Conservation (phyloP, 2,797 vertebrate species). For the Staurois parvus region DNA sequence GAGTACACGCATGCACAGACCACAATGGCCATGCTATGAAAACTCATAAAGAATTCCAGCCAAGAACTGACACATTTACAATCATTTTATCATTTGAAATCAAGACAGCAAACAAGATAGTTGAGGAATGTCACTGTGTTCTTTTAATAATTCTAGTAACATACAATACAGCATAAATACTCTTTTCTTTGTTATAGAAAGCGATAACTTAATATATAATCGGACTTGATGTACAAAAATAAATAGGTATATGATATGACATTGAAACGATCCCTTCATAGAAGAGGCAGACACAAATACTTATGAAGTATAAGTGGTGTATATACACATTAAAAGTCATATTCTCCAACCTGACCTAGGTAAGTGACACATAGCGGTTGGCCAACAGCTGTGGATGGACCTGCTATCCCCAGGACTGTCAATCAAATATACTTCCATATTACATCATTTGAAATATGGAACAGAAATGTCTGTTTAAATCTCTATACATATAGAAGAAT, state of each 20-base stretch:
- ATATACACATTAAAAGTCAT: slow-evolving; percentile 71
- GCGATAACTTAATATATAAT: slow-evolving; percentile 92
- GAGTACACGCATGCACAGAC: neutral
- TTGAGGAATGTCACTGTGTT: slow-evolving; percentile 46
- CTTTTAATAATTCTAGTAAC: slow-evolving; percentile 84
- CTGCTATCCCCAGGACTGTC: slow-evolving; percentile 74
- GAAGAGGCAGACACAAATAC: slow-evolving; percentile 92
- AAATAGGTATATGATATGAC: slow-evolving; percentile 96
- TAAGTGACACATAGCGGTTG: slow-evolving; percentile 69
- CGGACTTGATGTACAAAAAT: slow-evolving; percentile 99
- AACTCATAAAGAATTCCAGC: neutral
- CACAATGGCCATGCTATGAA: neutral
- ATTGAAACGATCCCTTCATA: slow-evolving; percentile 94
- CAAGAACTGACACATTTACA: neutral
- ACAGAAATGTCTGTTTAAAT: slow-evolving; percentile 30
- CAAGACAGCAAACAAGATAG: slow-evolving; percentile 22
- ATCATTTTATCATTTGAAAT: neutral
- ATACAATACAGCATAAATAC: slow-evolving; percentile 98
- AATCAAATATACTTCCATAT: slow-evolving; percentile 48
- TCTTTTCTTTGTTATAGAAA: slow-evolving; percentile 94
- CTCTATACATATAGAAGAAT: slow-evolving; percentile 20
- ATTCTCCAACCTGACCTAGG: slow-evolving; percentile 79
- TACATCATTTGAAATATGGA: slow-evolving; percentile 6
- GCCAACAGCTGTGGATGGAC: slow-evolving; percentile 76
- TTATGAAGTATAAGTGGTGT: slow-evolving; percentile 93